Base-by-base conservation (phyloP, 2,113 vertebrate genomes). In the Sylvia atricapilla region DNA sequence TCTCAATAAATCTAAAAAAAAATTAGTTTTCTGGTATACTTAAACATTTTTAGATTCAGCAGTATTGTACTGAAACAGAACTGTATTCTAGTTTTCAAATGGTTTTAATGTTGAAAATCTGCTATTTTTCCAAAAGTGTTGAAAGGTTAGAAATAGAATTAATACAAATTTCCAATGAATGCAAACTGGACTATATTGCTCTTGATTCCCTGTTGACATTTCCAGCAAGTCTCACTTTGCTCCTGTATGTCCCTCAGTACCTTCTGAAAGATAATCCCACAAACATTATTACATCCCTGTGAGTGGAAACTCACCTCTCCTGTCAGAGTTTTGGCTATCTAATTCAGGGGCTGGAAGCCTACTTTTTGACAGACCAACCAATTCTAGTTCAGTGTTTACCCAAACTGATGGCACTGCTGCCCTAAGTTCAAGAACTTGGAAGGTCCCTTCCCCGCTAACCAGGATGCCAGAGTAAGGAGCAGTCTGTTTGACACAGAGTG, bases 1-100 rank as follows among this genome's bases (percentile, higher is more conserved):
- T 97, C 91, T 96, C 90, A 84, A 87, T 74, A 89, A 85, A 92
- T 86, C 83, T 93, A 53, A 69, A 88, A 31, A 93, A 87, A 94
- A 94, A 93, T 78, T 77, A 55, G 30, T 87, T 95, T 96, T 96
- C 75, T 85, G 35, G 15, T 84, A 3, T 69, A 96, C 95, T 92
- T 64, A 94, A 46, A 44, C 50, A 93, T 80, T 94, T 94, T 93
- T 96, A 92, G 77, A 86, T 77, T 87, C 91, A 91, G 63, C 28
- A 94, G 79, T 95, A 88, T 50, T 88, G 20, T 64, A 79, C 66
- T 92, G 90, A 91, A 96, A 93, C 53, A 6, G 31, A 69, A 58
- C 35, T 49, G 67, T 62, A 89, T 78, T 80, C 63, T 86, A 90
- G 37, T 39, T 84, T 89, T 75, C 93, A 84, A 84, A 87, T 82